Conservation (phyloP, 2,888 invertebrate species). For the Philhelius pedissequus region DNA sequence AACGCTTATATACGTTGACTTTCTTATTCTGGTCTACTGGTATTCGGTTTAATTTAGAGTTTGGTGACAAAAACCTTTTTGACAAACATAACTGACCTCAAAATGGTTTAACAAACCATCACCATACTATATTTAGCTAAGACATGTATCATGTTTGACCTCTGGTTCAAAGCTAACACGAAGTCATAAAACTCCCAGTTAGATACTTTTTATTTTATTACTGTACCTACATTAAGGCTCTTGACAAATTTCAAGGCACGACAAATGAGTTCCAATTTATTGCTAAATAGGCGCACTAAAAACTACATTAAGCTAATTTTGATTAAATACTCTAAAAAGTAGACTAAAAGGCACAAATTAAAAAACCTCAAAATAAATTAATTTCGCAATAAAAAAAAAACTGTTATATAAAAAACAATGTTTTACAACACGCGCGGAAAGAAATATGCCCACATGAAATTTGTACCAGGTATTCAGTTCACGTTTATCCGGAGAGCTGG, state of each 20-base stretch:
- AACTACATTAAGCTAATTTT: slow-evolving; percentile 2
- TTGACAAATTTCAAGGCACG: background rate
- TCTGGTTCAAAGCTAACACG: background rate
- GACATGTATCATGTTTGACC: slow-evolving; percentile 7
- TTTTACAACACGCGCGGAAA: slow-evolving; percentile 22
- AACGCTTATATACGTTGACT: no score
- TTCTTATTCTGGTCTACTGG: no score
- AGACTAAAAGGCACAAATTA: background rate
- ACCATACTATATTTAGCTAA: background rate
- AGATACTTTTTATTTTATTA: background rate
- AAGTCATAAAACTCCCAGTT: slow-evolving; percentile 3
- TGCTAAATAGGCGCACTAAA: background rate
- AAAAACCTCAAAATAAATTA: background rate
- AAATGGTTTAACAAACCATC: background rate
- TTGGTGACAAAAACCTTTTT: no score
- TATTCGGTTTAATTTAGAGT: no score
- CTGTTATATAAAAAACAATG: background rate
- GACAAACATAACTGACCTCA: background rate
- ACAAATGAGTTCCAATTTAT: no score
- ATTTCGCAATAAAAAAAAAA: slow-evolving; percentile 26
- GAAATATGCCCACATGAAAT: slow-evolving; percentile 26
- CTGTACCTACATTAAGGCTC: background rate
- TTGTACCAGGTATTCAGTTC: background rate
- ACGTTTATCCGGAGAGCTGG: background rate
- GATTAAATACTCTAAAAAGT: background rate